phyloP scores from a whole-genome alignment of 2,113 vertebrate species.

The Sorex fumeus region DNA sequence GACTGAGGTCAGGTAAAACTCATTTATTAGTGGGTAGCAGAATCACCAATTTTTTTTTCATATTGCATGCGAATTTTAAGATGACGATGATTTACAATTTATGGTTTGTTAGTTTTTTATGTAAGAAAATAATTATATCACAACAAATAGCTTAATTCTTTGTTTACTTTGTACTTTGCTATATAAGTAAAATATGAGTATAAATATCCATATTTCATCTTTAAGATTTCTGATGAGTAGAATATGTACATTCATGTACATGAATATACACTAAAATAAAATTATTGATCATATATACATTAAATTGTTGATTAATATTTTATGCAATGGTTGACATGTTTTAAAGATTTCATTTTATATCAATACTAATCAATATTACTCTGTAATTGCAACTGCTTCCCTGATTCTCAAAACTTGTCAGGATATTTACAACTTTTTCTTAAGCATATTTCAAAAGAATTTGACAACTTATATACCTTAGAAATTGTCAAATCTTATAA shows the following conservation, averaged over 20 bases:
- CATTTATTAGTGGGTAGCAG: background rate
- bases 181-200: background rate
- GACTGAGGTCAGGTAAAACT: background rate
- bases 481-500: background rate
- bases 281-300: too few relatives aligned
- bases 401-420: background rate
- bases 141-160: background rate
- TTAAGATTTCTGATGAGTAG: background rate
- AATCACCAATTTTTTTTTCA: constrained; percentile 69
- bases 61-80: constrained; percentile 69
- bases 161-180: background rate
- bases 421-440: background rate
- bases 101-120: background rate
- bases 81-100: constrained; percentile 63
- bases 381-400: background rate
- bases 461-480: background rate
- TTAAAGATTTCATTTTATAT: constrained; percentile 18
- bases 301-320: background rate
- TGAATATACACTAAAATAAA: background rate
- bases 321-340: background rate
- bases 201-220: background rate
- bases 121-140: background rate
- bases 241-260: background rate
- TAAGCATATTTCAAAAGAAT: constrained; percentile 7
- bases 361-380: background rate